Evolutionary conservation across 2,113 vertebrate genomes (phyloP).

Genomic region (Bubo scandiacus): DNA sequence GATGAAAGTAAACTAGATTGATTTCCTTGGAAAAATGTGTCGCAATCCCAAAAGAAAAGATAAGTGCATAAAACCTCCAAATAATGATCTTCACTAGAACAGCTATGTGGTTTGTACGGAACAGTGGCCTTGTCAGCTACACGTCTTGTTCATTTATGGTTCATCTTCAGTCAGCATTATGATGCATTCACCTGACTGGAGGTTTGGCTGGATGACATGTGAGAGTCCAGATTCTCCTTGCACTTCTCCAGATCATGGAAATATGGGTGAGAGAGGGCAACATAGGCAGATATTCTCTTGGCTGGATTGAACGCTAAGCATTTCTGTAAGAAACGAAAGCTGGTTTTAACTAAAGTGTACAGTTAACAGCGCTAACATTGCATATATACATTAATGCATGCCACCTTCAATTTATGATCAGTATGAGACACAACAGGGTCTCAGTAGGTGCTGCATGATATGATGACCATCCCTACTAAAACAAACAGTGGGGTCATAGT

Average conservation of each 20-base stretch:
- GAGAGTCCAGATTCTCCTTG: slow-evolving; percentile 86
- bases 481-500: not conserved
- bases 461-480: not conserved
- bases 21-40: slow-evolving; percentile 67
- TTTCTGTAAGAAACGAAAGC: slow-evolving; percentile 80
- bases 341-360: not conserved
- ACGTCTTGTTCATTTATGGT: slow-evolving; percentile 8
- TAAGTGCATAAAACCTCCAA: slow-evolving; percentile 53
- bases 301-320: slow-evolving; percentile 93
- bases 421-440: not conserved
- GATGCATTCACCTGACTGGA: slow-evolving; percentile 87
- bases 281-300: slow-evolving; percentile 93
- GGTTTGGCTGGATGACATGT: slow-evolving; percentile 85
- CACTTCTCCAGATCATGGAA: slow-evolving; percentile 91
- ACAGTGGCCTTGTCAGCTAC: slow-evolving; percentile 47
- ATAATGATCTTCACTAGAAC: slow-evolving; percentile 25
- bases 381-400: not conserved
- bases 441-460: not conserved
- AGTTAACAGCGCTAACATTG: not conserved
- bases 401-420: not conserved
- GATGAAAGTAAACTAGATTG: slow-evolving; percentile 69
- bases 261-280: slow-evolving; percentile 92
- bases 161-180: slow-evolving; percentile 70
- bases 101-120: slow-evolving; percentile 21
- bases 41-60: slow-evolving; percentile 48